Conservation (phyloP, 92 coral and sea anemone genomes). For the Phymanthus crucifer region DNA sequence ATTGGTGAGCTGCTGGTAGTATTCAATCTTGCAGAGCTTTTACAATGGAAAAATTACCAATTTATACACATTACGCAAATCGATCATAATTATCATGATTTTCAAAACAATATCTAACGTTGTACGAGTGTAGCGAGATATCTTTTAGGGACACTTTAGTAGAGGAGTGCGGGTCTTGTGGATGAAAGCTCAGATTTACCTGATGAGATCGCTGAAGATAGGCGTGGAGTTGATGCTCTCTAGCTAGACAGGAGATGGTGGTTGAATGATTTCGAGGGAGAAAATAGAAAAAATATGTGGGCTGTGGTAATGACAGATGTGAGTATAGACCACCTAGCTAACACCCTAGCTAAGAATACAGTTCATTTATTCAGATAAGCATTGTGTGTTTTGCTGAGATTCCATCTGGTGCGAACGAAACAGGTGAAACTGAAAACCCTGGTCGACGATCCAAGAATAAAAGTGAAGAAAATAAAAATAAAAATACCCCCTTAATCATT, state of each 20-base stretch:
- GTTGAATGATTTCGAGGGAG: background rate
- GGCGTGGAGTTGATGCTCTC: background rate
- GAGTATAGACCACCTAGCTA: constrained; percentile 56
- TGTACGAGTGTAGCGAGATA: constrained; percentile 16
- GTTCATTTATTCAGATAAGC: constrained; percentile 56
- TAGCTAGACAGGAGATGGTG: background rate
- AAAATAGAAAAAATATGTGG: constrained; percentile 3
- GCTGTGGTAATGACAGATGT: constrained; percentile 59
- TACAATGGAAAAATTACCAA: background rate
- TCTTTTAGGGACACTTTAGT: background rate
- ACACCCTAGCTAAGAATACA: constrained; percentile 13
- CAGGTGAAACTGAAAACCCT: constrained; percentile 42
- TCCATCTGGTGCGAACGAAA: constrained; percentile 54
- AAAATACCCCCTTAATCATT: no score
- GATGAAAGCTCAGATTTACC: constrained; percentile 7
- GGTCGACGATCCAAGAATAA: constrained; percentile 2
- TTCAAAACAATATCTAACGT: constrained; percentile 21
- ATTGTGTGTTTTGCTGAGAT: constrained; percentile 55
- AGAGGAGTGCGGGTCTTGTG: background rate
- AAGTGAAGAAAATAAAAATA: background rate
- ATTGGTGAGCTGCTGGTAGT: background rate
- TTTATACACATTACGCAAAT: constrained; percentile 2
- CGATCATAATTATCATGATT: constrained; percentile 20
- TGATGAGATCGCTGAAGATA: constrained; percentile 1
- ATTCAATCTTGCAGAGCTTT: background rate